phyloP scores from a whole-genome alignment of 2,888 invertebrate genomes.

The Cosmorhoe ocellata region DNA sequence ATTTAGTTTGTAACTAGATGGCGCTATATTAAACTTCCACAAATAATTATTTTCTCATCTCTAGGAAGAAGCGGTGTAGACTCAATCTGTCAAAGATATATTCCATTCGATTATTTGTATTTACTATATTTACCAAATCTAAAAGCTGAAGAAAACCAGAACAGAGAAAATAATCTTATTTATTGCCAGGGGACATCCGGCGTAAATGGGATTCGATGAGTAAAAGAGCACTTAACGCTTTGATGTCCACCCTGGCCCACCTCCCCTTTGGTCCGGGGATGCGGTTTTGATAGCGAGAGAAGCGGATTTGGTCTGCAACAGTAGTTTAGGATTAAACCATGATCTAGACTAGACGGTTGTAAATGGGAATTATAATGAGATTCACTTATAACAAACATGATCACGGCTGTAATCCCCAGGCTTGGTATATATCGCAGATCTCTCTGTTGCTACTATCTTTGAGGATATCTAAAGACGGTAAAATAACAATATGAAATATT shows the following conservation, averaged over 20 bases:
- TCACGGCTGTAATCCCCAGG: too few species aligned
- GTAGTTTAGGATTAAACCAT: not conserved
- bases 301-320: conserved; percentile 27
- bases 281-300: conserved; percentile 16
- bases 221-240: conserved; percentile 79
- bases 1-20: too few species aligned
- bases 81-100: not conserved
- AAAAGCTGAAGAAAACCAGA: conserved; percentile 29
- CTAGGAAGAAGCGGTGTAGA: too few species aligned
- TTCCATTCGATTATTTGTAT: not conserved
- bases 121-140: conserved; percentile 8
- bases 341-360: too few species aligned
- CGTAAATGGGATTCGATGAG: conserved; percentile 67
- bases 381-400: too few species aligned
- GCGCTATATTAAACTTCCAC: too few species aligned
- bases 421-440: too few species aligned
- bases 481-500: too few species aligned
- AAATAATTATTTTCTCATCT: too few species aligned
- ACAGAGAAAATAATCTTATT: conserved; percentile 75
- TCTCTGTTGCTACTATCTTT: too few species aligned
- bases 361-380: too few species aligned
- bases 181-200: conserved; percentile 69
- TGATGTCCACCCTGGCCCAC: conserved; percentile 71
- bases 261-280: conserved; percentile 58
- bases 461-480: too few species aligned